These are phyloP conservation scores for Peribatodes rhomboidaria DNA, from an alignment of 2,888 invertebrate genomes.

Conservation along the genomic window DNA sequence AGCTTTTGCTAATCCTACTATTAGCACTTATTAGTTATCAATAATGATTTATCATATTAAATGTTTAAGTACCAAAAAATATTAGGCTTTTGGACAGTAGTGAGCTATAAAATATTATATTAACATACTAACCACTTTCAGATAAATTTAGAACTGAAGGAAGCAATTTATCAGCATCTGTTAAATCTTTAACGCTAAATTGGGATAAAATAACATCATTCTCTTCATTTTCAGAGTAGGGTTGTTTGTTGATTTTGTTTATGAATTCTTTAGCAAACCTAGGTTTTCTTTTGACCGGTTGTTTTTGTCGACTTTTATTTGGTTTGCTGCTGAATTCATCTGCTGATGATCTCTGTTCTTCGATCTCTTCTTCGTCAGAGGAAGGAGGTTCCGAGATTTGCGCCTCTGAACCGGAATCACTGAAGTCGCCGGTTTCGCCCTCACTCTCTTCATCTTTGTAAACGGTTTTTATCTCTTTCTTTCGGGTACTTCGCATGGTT, in stretches of 20 bases:
- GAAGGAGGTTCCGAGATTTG: slow-evolving; percentile 72
- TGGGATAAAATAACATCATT: slow-evolving; percentile 49
- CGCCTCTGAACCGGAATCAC: slow-evolving; percentile 84
- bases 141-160: slow-evolving; percentile 80
- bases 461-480: slow-evolving; percentile 76
- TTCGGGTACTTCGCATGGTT: slow-evolving; percentile 74
- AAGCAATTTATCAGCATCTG: slow-evolving; percentile 78
- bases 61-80: no score
- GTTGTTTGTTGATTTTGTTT: slow-evolving; percentile 67
- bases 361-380: slow-evolving; percentile 54
- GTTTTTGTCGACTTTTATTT: slow-evolving; percentile 40
- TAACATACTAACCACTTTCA: slow-evolving; percentile 76
- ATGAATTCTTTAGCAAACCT: slow-evolving; percentile 67
- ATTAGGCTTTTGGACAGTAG: no score
- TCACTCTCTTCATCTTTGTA: slow-evolving; percentile 79
- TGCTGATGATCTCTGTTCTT: slow-evolving; percentile 62
- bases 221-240: slow-evolving; percentile 51
- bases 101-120: neutral
- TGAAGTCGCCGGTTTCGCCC: slow-evolving; percentile 73
- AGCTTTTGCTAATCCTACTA: no score
- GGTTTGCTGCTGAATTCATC: slow-evolving; percentile 63
- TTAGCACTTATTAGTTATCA: no score
- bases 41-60: no score
- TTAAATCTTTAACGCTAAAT: slow-evolving; percentile 77
- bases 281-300: slow-evolving; percentile 48